Percentiles rank a stretch among this genome's conserved stretches.
phyloP scores from a whole-genome alignment of 2,888 invertebrate genomes.

The Gortyna flavago region DNA sequence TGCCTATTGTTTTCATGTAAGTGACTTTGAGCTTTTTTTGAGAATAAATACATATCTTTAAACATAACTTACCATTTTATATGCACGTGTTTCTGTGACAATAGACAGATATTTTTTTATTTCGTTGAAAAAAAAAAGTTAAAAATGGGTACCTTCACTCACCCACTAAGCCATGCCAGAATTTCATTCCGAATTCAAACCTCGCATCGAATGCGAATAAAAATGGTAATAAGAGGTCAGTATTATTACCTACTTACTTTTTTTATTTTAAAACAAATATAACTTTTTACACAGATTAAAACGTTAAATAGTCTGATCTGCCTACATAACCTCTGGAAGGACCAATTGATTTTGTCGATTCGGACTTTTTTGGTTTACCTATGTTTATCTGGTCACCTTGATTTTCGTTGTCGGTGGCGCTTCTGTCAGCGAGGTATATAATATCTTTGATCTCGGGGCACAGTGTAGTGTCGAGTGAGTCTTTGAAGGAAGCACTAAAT shows the following conservation, averaged over 20 bases:
- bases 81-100: neutral
- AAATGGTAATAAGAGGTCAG: neutral
- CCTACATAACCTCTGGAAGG: neutral
- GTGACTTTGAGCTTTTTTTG: too few relatives aligned
- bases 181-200: constrained; percentile 5
- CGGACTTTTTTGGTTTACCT: constrained; percentile 12
- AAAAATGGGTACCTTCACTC: neutral
- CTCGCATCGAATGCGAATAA: neutral
- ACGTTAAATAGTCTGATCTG: neutral
- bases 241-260: neutral
- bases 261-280: neutral
- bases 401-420: constrained; percentile 44
- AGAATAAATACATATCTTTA: too few relatives aligned
- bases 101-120: too few relatives aligned
- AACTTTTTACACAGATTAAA: neutral
- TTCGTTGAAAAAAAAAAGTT: neutral
- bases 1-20: too few relatives aligned
- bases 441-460: constrained; percentile 43
- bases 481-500: constrained; percentile 44
- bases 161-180: neutral
- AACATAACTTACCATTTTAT: neutral
- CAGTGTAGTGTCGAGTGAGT: constrained; percentile 52
- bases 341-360: constrained; percentile 21
- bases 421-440: constrained; percentile 65
- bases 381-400: constrained; percentile 61